A percentile compares a stretch with the other conserved stretches of the same genome.
Evolutionary conservation across 2,113 vertebrate genomes (phyloP).

Genomic region (Delphinus delphis): DNA sequence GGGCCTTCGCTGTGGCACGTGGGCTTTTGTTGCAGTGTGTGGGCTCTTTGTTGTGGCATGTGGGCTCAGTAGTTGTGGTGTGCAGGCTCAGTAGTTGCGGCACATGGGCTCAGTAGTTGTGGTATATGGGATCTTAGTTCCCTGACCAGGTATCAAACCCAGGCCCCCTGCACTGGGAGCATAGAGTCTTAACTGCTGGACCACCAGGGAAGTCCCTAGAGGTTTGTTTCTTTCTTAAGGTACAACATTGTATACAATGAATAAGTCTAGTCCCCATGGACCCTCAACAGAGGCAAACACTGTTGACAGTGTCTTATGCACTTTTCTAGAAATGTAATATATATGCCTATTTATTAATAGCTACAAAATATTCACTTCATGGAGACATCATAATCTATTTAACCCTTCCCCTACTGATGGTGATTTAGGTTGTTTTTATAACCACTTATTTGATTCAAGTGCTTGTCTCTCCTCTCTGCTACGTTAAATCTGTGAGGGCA

Average conservation of each 20-base stretch:
- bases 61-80: no score
- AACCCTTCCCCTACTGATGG: background rate
- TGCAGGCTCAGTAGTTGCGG: no score
- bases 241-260: background rate
- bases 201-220: background rate
- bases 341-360: background rate
- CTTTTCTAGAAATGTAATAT: background rate
- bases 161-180: no score
- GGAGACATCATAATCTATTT: background rate
- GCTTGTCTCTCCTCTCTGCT: background rate
- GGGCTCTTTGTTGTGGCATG: no score
- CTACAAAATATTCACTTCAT: background rate
- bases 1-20: no score
- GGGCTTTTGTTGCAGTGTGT: no score
- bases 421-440: background rate
- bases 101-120: no score
- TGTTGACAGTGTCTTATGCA: background rate
- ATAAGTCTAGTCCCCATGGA: background rate
- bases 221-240: background rate
- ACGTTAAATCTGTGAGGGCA: background rate
- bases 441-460: background rate
- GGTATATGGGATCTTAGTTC: no score
- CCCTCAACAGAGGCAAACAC: background rate
- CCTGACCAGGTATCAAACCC: no score
- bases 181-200: no score